Percentiles rank a stretch among this genome's conserved stretches.
phyloP scores from a whole-genome alignment of 2,113 vertebrate species.

The Potamarius usumacintae region DNA sequence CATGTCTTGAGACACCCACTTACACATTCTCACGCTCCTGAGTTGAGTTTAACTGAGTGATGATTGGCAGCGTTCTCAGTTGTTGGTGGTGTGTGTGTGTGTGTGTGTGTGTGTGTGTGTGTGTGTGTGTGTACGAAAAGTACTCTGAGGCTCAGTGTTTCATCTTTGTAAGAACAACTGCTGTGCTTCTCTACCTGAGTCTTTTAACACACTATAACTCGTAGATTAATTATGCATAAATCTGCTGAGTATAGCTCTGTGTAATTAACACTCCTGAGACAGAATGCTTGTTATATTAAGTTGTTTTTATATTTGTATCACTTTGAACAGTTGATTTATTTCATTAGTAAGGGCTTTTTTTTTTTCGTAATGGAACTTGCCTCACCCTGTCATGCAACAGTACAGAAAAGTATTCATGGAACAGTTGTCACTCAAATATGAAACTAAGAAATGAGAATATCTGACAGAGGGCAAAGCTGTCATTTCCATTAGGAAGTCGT shows the following conservation, averaged over 20 bases:
- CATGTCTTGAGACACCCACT: slow-evolving; percentile 43
- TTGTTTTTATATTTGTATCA: slow-evolving; percentile 26
- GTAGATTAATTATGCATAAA: slow-evolving; percentile 70
- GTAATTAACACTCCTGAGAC: slow-evolving; percentile 56
- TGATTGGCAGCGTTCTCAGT: slow-evolving; percentile 65
- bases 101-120: slow-evolving; percentile 11
- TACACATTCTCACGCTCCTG: slow-evolving; percentile 74
- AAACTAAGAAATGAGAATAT: slow-evolving; percentile 28
- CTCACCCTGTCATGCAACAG: not conserved
- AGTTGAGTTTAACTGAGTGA: slow-evolving; percentile 67
- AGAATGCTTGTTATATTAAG: not conserved
- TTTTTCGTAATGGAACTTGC: not conserved
- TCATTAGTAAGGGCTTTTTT: not conserved
- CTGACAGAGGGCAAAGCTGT: slow-evolving; percentile 58
- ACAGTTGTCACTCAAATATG: slow-evolving; percentile 16
- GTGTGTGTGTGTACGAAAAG: slow-evolving; percentile 55
- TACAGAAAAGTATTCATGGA: not conserved
- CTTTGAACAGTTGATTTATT: slow-evolving; percentile 10
- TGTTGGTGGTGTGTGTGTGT: slow-evolving; percentile 6
- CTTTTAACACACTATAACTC: slow-evolving; percentile 40
- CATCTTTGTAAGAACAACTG: not conserved
- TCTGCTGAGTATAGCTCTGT: slow-evolving; percentile 57
- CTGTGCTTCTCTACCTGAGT: slow-evolving; percentile 54
- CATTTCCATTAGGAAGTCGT: slow-evolving; percentile 59
- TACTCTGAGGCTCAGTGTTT: slow-evolving; percentile 50